Evolutionary conservation across 2,113 vertebrate genomes (phyloP), one percentile per base, ranked within the genome.

Genomic region (Lepisosteus osseus): DNA sequence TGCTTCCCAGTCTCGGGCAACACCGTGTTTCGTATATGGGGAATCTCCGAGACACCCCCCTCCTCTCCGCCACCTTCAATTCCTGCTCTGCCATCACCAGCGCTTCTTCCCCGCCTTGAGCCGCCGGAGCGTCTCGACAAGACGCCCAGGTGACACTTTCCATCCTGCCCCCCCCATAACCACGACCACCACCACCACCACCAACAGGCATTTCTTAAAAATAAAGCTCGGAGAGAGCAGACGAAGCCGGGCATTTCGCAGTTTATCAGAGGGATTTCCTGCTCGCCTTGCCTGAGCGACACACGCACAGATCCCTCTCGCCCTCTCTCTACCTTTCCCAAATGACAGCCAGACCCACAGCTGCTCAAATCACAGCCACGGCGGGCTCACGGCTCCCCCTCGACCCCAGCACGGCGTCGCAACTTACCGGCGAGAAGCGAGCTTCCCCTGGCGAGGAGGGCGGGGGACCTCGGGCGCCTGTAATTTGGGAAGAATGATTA

Each of bases 391-490:
- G n/a, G 47, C 29, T 29, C 29, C 29, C 29, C 29, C 29, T 51
- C 47, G 47, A 9, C 47, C 47, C 47, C 5, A 9, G 5, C 47
- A 51, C 29, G 5, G 63, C 63, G 43, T 43, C 29, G 47, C 42
- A 79, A 79, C 91, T 90, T 84, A 91, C 91, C 91, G 70, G 68
- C 78, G 78, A 12, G 75, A 79, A 79, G 55, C 69, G 5, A 59
- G 56, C 65, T 72, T 65, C 61, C 63, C 54, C 66, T 8, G 72
- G 65, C 57, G 65, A 76, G 71, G 74, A 15, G 47, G 68, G 76
- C 74, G 47, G 47, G 5, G 47, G 5, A 5, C 47, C 47, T 51
- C 47, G 47, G 47, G 5, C 47, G 47, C 5, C 47, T 51, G 47
- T 68, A 57, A 70, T 71, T 45, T n/a, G 45, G 65, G 57, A 65